Evolutionary conservation across 2,113 vertebrate genomes (phyloP), one percentile per base, ranked within the genome.

Genomic region (Marcusenius ussheri): DNA sequence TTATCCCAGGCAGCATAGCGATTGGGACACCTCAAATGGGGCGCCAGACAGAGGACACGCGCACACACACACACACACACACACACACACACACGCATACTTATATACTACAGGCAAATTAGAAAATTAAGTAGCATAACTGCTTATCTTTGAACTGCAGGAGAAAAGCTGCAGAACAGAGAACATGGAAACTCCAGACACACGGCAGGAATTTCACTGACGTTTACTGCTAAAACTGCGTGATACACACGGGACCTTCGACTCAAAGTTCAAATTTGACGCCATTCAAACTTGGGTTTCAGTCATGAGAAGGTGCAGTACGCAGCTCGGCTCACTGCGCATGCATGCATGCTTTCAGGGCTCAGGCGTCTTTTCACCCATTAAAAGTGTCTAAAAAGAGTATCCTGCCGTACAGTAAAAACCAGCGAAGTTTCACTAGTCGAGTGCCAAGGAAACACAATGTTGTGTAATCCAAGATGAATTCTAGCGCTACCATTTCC

Each of bases 351-450:
- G 31, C 35, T 7, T 80, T 10, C 0, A 80, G 74, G 35, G 13
- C 35, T 17, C 13, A 39, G 13, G 31, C 35, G 17, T 13, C 45
- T 50, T 47, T 15, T 50, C 83, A 5, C 1, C 47, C 0, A 27
- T 24, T 86, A 50, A 86, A 86, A 86, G 83, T 24, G 49, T n/a
- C 83, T 85, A 46, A 27, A 85, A 85, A 85, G 19, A 85, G 21
- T 24, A n/a, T 24, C 45, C 15, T 47, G 8, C 10, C 46, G 1
- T 24, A 49, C 47, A 85, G 24, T 49, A 84, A 84, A 84, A 84
- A 77, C 31, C 42, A 47, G 42, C 21, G 27, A 85, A 45, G 45
- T 50, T 85, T 47, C 45, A 50, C 3, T 15, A 86, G 46, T n/a
- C 13, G 7, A 49, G 46, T 86, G 83, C 45, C 42, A 49, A 80